Base-by-base conservation (phyloP, 2,113 vertebrate genomes). In the Athene noctua region DNA sequence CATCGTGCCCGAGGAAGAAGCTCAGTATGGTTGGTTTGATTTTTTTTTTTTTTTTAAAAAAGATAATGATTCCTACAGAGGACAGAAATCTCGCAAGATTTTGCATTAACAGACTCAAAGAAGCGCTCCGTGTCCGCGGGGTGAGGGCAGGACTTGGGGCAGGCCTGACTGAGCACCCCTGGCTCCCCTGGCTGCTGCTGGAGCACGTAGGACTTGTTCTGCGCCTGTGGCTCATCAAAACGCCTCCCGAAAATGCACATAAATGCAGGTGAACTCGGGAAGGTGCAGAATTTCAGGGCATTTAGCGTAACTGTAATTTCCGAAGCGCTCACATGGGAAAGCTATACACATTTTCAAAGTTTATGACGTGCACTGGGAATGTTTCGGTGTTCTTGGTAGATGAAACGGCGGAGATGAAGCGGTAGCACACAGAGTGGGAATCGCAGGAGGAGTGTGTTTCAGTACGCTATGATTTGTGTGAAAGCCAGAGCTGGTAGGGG, bases 121-220 rank as follows among this genome's bases (percentile, higher is more conserved):
- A 19, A 9, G 22, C 1, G 52, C 9, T 49, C 26, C 3, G 11
- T 27, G n/a, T 10, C 15, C 12, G 22, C 27, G 10, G 75, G 14
- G 18, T 38, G 36, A 8, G 51, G 14, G 36, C 27, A 8, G 30
- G 47, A 2, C 17, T 1, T 2, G 26, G 29, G 42, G 34, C 36
- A 44, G 78, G 87, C 51, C 68, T 13, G 4, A 1, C 23, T 9
- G 0, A 51, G 54, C 44, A 20, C 46, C 25, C n/a, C 40, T 14
- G 23, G 0, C 26, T 0, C 1, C 7, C 11, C 52, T 8, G 14
- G 0, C 22, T 5, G n/a, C 25, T 5, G 0, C 36, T 34, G 12
- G 1, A 21, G 42, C 49, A 11, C 2, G 1, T 2, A 2, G 1
- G 10, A 3, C 40, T 44, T 14, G 32, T n/a, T 36, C 40, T 8